Evolutionary conservation across 2,797 vertebrate genomes (phyloP).

Genomic region (Sibirionetta formosa): DNA sequence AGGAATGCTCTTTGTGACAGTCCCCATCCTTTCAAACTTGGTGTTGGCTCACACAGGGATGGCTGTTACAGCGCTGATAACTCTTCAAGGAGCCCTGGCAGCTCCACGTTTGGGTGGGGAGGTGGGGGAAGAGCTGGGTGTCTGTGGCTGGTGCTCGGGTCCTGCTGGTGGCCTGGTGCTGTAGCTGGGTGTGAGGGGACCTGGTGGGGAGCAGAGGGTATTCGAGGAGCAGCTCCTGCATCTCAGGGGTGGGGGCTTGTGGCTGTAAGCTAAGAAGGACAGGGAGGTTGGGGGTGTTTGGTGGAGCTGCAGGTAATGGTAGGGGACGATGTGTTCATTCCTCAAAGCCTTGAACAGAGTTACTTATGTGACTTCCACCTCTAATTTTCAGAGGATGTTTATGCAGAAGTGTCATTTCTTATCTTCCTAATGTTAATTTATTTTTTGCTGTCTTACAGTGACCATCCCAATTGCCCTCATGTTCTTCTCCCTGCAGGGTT

Average conservation of each 20-base stretch:
- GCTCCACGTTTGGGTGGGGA: background rate
- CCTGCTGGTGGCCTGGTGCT: accelerated
- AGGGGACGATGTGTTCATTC: background rate
- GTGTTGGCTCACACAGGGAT: background rate
- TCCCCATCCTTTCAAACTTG: background rate
- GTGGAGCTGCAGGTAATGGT: background rate
- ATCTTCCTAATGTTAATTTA: background rate
- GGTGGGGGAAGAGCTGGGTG: background rate
- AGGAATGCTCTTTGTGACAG: background rate
- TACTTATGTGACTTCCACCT: background rate
- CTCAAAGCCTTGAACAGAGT: background rate
- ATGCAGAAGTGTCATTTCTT: background rate
- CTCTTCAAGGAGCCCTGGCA: background rate
- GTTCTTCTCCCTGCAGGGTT: background rate
- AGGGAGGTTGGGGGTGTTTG: background rate
- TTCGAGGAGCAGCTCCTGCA: background rate
- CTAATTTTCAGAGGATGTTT: slow-evolving; percentile 34
- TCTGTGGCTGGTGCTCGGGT: background rate
- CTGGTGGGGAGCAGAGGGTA: accelerated
- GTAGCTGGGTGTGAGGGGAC: accelerated
- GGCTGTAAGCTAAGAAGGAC: background rate
- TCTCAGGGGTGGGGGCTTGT: accelerated
- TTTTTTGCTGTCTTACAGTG: background rate
- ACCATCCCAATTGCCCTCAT: background rate
- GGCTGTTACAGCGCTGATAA: background rate